Conservation (phyloP, 2,113 vertebrate genomes). For the Origma solitaria region DNA sequence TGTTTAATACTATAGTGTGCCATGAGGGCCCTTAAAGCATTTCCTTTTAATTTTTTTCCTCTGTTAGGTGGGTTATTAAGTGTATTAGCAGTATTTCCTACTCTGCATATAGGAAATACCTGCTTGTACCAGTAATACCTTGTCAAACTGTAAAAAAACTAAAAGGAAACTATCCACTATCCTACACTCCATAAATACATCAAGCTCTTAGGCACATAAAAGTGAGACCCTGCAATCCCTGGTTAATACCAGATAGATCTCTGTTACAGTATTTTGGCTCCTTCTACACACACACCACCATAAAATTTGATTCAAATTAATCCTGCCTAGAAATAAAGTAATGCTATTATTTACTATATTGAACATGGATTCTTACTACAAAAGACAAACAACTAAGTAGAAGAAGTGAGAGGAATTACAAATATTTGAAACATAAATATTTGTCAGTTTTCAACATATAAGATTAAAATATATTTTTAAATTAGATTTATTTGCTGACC, state of each 20-base stretch:
- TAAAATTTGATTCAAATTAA: neutral
- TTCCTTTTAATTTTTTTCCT: neutral
- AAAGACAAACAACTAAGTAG: neutral
- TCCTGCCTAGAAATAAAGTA: neutral
- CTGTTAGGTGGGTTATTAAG: conserved; percentile 26
- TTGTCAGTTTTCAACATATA: neutral
- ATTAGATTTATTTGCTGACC: neutral
- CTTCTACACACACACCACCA: neutral
- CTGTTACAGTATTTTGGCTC: neutral
- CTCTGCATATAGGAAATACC: conserved; percentile 32
- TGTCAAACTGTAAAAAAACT: neutral
- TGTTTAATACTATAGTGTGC: neutral
- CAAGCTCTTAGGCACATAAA: neutral
- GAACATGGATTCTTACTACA: neutral
- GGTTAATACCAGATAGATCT: neutral
- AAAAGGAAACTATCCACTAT: conserved; percentile 19
- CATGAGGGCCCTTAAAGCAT: conserved; percentile 2
- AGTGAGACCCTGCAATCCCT: neutral
- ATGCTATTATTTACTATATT: neutral
- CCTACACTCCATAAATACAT: conserved; percentile 42
- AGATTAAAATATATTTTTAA: neutral
- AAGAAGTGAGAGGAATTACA: neutral
- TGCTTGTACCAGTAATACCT: conserved; percentile 33
- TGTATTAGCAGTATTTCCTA: conserved; percentile 25
- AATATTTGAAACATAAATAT: neutral